phyloP scores from a whole-genome alignment of 2,113 vertebrate genomes.

The Paedocypris sp. region DNA sequence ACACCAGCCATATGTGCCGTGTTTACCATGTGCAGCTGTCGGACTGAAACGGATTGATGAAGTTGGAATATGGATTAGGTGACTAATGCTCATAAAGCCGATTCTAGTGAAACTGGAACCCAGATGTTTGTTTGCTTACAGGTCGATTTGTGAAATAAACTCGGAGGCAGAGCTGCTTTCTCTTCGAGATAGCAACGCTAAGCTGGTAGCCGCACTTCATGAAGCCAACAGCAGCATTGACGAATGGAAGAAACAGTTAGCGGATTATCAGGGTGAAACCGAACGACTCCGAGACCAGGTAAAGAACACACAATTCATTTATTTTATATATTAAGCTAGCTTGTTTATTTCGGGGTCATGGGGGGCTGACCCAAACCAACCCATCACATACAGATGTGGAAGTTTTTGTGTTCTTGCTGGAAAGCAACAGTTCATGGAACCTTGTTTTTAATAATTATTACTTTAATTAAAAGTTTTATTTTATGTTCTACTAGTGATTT shows the following conservation, averaged over 20 bases:
- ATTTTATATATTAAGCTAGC: no score
- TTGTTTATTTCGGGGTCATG: no score
- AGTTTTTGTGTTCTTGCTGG: no score
- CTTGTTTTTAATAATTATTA: no score
- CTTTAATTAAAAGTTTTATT: no score
- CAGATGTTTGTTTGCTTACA: slow-evolving; percentile 36
- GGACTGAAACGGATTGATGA: background rate
- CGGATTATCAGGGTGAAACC: slow-evolving; percentile 80
- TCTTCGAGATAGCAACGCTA: slow-evolving; percentile 86
- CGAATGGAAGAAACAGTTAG: slow-evolving; percentile 90
- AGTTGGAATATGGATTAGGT: background rate
- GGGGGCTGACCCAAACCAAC: no score
- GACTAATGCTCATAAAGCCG: background rate
- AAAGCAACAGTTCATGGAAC: no score
- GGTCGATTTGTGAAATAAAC: slow-evolving; percentile 84
- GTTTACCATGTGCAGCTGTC: background rate
- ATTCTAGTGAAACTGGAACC: background rate
- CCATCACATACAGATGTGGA: no score
- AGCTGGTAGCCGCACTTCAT: slow-evolving; percentile 76
- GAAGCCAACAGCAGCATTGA: slow-evolving; percentile 81
- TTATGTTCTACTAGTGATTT: no score
- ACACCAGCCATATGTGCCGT: background rate
- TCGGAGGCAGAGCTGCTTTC: slow-evolving; percentile 87
- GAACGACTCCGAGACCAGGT: slow-evolving; percentile 78
- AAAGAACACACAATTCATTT: slow-evolving; percentile 24